These are phyloP conservation scores for Marcusenius ussheri DNA, from an alignment of 2,113 vertebrate species.

Conservation along the genomic window DNA sequence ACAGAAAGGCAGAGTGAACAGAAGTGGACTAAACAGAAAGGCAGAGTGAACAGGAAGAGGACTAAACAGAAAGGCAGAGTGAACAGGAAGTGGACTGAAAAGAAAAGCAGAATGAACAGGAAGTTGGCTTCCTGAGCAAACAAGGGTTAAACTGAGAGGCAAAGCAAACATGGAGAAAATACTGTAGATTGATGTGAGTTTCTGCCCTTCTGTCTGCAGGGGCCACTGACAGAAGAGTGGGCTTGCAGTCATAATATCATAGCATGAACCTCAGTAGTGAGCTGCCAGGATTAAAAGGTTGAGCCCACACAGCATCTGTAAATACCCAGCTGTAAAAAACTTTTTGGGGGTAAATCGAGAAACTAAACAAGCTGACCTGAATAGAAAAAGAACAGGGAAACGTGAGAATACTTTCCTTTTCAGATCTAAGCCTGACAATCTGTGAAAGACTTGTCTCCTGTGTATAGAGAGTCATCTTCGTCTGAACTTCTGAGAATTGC, in stretches of 20 bases:
- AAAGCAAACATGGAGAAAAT: neutral
- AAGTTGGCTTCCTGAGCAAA: neutral
- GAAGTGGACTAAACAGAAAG: too few relatives aligned
- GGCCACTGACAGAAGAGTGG: neutral
- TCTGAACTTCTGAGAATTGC: conserved; percentile 32
- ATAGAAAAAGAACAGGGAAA: conserved; percentile 24
- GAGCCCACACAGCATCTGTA: neutral
- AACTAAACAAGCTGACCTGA: conserved; percentile 11
- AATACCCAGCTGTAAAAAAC: conserved; percentile 4
- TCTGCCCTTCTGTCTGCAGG: neutral
- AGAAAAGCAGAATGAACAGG: neutral
- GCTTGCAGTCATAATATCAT: neutral
- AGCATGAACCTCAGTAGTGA: neutral
- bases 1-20: neutral
- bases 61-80: neutral
- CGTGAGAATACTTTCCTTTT: conserved; percentile 6
- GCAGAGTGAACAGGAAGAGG: neutral
- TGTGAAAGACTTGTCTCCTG: conserved; percentile 31
- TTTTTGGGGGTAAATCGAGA: neutral
- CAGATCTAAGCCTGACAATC: conserved; percentile 17
- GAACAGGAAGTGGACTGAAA: neutral
- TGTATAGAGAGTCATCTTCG: conserved; percentile 28
- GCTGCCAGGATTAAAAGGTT: neutral
- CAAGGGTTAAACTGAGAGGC: neutral
- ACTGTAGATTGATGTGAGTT: neutral